phyloP scores from a whole-genome alignment of 2,113 vertebrate species.

The Carlito syrichta region DNA sequence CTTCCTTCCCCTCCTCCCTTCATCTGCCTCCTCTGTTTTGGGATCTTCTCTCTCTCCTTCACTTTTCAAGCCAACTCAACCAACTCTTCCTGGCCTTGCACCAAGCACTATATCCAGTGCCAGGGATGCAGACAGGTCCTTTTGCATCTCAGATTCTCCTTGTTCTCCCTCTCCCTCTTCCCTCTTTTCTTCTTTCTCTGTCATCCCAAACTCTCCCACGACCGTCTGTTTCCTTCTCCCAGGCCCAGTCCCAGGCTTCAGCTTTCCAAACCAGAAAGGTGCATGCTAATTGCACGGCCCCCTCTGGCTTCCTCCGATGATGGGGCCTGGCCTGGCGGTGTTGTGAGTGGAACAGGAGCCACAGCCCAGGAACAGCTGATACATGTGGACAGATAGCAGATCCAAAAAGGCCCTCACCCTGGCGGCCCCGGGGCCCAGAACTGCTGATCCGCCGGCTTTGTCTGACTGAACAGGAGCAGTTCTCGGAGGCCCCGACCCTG shows the following conservation, averaged over 20 bases:
- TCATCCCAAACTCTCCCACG: neutral
- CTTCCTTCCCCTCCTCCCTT: neutral
- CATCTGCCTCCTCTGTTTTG: neutral
- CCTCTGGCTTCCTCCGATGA: neutral
- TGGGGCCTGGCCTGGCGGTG: neutral
- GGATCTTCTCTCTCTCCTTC: neutral
- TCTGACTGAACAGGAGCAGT: slow-evolving; percentile 30
- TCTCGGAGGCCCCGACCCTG: slow-evolving; percentile 37
- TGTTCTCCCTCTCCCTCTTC: neutral
- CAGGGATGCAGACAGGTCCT: neutral
- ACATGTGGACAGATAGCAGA: slow-evolving; percentile 36
- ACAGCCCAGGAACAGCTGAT: neutral
- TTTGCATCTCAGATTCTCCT: neutral
- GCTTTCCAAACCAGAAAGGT: neutral
- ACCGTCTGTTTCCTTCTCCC: fast-evolving
- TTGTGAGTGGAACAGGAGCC: neutral
- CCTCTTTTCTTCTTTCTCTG: neutral
- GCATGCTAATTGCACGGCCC: neutral
- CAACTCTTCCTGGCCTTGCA: neutral
- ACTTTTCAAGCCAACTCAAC: neutral
- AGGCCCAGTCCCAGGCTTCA: neutral
- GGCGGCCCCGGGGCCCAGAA: neutral
- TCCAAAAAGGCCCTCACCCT: slow-evolving; percentile 45
- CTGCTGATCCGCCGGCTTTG: neutral
- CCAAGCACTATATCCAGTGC: too few species aligned